These are phyloP conservation scores for Drosophila macrospina DNA, from an alignment of 2,888 invertebrate species.

Conservation along the genomic window DNA sequence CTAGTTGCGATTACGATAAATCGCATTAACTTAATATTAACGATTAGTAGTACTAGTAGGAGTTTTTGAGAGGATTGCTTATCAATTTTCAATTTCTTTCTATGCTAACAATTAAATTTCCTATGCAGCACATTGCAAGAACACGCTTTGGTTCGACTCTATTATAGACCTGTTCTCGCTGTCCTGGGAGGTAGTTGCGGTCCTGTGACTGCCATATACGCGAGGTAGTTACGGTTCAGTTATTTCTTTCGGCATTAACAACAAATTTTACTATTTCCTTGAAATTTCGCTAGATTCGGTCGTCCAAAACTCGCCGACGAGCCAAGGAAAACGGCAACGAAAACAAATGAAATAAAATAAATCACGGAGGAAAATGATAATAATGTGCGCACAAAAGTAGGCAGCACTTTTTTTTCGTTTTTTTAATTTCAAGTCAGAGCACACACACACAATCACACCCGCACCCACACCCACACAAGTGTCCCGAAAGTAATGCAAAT, in stretches of 20 bases:
- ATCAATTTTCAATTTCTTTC: conserved; percentile 51
- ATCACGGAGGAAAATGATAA: conserved; percentile 14
- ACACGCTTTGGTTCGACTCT: conserved; percentile 20
- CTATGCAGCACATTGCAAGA: conserved; percentile 60
- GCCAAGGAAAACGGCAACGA: conserved; percentile 13
- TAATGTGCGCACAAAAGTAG: conserved; percentile 50
- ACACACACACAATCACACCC: not conserved
- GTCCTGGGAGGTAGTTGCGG: conserved; percentile 69
- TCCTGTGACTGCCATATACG: conserved; percentile 49
- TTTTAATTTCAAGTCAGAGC: not conserved
- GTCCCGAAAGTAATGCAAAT: conserved; percentile 38
- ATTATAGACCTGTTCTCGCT: conserved; percentile 19
- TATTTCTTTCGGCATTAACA: conserved; percentile 31
- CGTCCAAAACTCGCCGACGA: not conserved
- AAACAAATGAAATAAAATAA: conserved; percentile 28
- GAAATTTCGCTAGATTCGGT: conserved; percentile 18
- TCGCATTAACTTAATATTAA: conserved; percentile 41
- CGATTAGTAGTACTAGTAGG: conserved; percentile 24
- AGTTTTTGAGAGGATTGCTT: conserved; percentile 65
- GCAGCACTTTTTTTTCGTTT: conserved; percentile 44
- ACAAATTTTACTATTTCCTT: conserved; percentile 39
- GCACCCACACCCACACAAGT: not conserved
- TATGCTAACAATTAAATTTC: conserved; percentile 51
- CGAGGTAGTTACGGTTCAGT: conserved; percentile 72
- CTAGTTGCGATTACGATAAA: conserved; percentile 56